phyloP scores from a whole-genome alignment of 2,888 invertebrate genomes.

The Catocala fraxini region DNA sequence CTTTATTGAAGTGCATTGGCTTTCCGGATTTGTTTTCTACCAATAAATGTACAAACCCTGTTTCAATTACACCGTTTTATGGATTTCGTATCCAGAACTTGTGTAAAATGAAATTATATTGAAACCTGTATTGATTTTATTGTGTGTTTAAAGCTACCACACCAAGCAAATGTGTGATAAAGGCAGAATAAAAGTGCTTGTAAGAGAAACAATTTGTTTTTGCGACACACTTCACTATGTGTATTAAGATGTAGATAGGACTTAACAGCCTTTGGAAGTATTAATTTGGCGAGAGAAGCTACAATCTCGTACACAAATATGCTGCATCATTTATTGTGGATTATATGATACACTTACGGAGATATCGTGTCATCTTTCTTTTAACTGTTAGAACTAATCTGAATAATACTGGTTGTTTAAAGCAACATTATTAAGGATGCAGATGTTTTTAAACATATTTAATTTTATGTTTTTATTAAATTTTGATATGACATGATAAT shows the following conservation, averaged over 20 bases:
- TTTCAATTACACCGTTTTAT: no score
- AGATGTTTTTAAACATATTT: no score
- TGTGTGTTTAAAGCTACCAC: neutral
- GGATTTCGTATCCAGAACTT: no score
- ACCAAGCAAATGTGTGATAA: neutral
- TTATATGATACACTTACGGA: neutral
- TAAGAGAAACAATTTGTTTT: conserved; percentile 1
- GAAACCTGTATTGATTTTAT: conserved; percentile 13
- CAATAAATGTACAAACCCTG: no score
- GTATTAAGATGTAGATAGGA: conserved; percentile 10
- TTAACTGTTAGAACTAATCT: no score
- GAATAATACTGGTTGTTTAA: no score
- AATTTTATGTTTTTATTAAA: no score
- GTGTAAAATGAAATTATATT: no score
- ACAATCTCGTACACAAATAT: neutral
- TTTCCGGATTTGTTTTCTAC: conserved; percentile 12
- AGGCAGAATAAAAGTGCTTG: conserved; percentile 1
- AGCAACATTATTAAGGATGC: no score
- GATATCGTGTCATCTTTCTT: no score
- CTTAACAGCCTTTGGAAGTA: neutral
- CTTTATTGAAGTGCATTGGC: conserved; percentile 17
- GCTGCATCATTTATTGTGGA: neutral
- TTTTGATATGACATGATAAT: no score
- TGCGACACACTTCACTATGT: conserved; percentile 5
- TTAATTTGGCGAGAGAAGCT: conserved; percentile 1